These are phyloP conservation scores for Cryptoblepharus egeriae DNA, from an alignment of 2,797 vertebrate genomes.

Conservation along the genomic window DNA sequence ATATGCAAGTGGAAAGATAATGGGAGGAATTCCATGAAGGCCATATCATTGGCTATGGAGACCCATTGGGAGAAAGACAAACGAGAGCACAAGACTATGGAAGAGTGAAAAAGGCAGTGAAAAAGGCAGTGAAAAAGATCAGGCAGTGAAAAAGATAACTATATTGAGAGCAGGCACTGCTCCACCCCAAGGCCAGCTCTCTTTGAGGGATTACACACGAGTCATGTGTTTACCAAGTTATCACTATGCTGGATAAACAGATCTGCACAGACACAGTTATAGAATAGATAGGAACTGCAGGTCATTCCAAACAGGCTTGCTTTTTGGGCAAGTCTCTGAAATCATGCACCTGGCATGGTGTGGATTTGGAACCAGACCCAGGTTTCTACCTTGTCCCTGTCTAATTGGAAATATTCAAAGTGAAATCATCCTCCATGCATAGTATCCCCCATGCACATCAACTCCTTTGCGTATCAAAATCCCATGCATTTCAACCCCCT, in stretches of 20 bases:
- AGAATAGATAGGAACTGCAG: background rate
- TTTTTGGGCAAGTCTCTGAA: background rate
- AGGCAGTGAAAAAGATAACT: constrained; percentile 29
- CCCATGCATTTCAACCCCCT: too few relatives aligned
- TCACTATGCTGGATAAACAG: background rate
- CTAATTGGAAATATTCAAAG: accelerated
- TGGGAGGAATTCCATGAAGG: background rate
- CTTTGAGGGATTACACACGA: constrained; percentile 43
- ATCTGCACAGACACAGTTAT: background rate
- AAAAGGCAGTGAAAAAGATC: background rate
- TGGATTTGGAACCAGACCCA: background rate
- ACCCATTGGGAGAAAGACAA: background rate
- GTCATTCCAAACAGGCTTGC: background rate
- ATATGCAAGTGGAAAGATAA: background rate
- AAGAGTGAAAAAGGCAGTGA: background rate
- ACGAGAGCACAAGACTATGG: accelerated
- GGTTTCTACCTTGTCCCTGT: background rate
- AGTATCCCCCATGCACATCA: too few relatives aligned
- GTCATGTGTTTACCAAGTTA: constrained; percentile 10
- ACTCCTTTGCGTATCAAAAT: too few relatives aligned
- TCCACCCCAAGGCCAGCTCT: constrained; percentile 54
- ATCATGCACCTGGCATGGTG: background rate
- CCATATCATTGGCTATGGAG: too few relatives aligned
- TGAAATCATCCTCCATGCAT: too few relatives aligned
- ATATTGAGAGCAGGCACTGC: background rate